Base-by-base conservation (phyloP, 2,113 vertebrate genomes). In the Bufo bufo region DNA sequence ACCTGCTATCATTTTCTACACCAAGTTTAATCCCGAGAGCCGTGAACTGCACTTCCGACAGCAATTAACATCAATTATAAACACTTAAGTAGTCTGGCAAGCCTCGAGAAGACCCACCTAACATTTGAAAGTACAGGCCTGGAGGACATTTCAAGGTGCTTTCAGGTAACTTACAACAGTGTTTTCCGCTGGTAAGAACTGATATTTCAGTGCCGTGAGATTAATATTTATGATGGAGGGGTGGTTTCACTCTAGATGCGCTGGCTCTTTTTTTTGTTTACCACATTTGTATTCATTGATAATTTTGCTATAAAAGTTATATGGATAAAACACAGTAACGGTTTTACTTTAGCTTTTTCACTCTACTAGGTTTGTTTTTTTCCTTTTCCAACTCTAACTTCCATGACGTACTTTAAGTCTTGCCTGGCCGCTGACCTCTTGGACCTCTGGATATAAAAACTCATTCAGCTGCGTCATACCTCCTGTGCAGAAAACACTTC, bases 11-110 rank as follows among this genome's bases (percentile, higher is more conserved):
- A 20, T 75, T 19, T 20, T 6, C 72, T 2, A 16, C 2, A 65
- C 45, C 20, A 83, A 20, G 63, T 69, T 50, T 50, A 66, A 66
- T 83, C 47, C 61, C 23, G 19, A 50, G 8, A 43, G 45, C 63
- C 19, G 49, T 52, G 47, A 69, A 7, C 58, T 50, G 61, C 81
- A 66, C 81, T 69, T 83, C 47, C 45, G 13, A 69, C 61, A 4
- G 79, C 79, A 81, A 81, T 66, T 47, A 83, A n/a, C 13, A 83
- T n/a, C 49, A 83, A 69, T 66, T 50, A 45, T 61, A 83, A 83
- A 23, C 45, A 49, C 61, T 49, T 47, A 83, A 52, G 63, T 49
- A 69, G 59, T 66, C 47, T 83, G 81, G 58, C 45, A 65, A 5
- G 61, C 11, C 59, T 49, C 49, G 23, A 23, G 47, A 50, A 50